Percentiles rank a stretch among this genome's conserved stretches.
Conservation (phyloP, 1,140 invertebrate species). For the Drosophila saltans region DNA sequence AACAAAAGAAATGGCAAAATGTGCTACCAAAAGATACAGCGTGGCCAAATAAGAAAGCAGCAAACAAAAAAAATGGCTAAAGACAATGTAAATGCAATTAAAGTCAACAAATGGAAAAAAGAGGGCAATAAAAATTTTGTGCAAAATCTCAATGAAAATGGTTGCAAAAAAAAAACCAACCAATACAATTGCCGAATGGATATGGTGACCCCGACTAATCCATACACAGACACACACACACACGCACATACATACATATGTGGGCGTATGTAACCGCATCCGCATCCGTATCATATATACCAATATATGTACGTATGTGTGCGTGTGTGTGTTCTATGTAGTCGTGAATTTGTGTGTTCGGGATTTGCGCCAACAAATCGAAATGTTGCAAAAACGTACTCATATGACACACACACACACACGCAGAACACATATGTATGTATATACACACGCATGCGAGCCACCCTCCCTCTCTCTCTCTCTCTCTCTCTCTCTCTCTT, state of each 20-base stretch:
- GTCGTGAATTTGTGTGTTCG: conserved; percentile 40
- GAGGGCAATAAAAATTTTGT: background rate
- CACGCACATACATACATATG: conserved; percentile 57
- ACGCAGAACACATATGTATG: conserved; percentile 50
- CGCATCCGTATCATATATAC: conserved; percentile 28
- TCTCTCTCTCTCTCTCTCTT: conserved; percentile 31
- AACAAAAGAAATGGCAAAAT: conserved; percentile 46
- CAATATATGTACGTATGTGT: conserved; percentile 34
- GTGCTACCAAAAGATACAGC: conserved; percentile 29
- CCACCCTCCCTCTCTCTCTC: conserved; percentile 52
- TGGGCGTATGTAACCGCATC: conserved; percentile 63
- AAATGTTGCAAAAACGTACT: conserved; percentile 79
- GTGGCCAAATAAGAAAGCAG: conserved; percentile 34
- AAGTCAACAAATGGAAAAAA: background rate
- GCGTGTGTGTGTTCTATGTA: conserved; percentile 17
- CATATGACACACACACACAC: conserved; percentile 58
- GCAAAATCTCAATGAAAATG: conserved; percentile 5
- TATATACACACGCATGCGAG: conserved; percentile 31
- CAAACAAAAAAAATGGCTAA: background rate
- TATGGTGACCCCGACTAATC: conserved; percentile 61
- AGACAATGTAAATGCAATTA: conserved; percentile 1
- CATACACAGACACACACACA: conserved; percentile 14
- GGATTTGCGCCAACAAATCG: conserved; percentile 72
- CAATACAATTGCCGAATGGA: conserved; percentile 62
- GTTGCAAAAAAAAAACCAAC: conserved; percentile 22